phyloP scores from a whole-genome alignment of 2,113 vertebrate genomes.

The Thunnus maccoyii region DNA sequence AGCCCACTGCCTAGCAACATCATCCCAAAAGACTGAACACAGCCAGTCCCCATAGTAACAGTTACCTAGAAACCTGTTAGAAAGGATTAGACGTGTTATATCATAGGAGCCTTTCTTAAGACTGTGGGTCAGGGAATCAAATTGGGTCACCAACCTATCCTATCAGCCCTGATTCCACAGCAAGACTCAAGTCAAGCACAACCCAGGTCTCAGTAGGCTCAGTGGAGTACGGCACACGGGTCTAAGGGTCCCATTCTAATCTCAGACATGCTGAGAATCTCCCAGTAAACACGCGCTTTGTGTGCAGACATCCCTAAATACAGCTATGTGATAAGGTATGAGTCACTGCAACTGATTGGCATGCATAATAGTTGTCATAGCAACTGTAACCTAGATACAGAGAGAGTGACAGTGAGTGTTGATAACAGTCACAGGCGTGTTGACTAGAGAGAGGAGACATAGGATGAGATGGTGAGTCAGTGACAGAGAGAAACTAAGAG shows the following conservation, averaged over 20 bases:
- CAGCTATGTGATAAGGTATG: conserved; percentile 47
- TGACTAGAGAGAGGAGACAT: conserved; percentile 21
- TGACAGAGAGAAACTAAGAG: conserved; percentile 5
- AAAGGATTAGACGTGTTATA: conserved; percentile 62
- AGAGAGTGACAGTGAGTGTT: conserved; percentile 58
- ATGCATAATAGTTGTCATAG: conserved; percentile 67
- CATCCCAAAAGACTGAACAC: conserved; percentile 67
- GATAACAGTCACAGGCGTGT: conserved; percentile 44
- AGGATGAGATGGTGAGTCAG: conserved; percentile 55
- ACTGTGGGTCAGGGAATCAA: conserved; percentile 60
- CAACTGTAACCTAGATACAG: conserved; percentile 68
- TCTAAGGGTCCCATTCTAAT: conserved; percentile 1
- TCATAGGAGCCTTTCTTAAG: conserved; percentile 53
- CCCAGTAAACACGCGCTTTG: not conserved
- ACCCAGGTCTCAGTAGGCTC: conserved; percentile 5
- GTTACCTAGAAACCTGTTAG: conserved; percentile 71
- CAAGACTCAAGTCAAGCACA: conserved; percentile 6
- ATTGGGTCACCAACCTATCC: conserved; percentile 54
- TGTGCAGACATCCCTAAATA: conserved; percentile 14
- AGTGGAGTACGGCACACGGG: not conserved
- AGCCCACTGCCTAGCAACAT: conserved; percentile 68
- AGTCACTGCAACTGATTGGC: conserved; percentile 69
- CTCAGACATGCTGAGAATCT: not conserved
- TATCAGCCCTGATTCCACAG: conserved; percentile 32
- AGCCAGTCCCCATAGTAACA: conserved; percentile 72